Evolutionary conservation across 2,113 vertebrate species (phyloP), one percentile per base, ranked within the genome.

Genomic region (Carlito syrichta): DNA sequence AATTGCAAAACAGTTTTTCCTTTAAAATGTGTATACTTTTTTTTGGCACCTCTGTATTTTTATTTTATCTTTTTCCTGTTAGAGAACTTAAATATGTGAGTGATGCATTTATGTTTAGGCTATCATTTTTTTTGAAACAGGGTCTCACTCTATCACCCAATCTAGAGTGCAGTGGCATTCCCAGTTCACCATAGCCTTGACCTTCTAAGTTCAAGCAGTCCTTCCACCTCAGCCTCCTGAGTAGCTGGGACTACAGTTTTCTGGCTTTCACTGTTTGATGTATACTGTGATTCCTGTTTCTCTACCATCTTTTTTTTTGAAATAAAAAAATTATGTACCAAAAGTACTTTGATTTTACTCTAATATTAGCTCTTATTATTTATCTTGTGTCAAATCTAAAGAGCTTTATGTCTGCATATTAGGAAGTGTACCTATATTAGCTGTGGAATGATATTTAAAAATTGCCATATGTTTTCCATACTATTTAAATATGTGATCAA

Each of bases 361-460:
- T 25, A 48, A 2, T 66, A n/a, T 25, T 89, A 56, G 32, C 30
- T 73, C 8, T 79, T 81, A 43, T 23, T 85, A 52, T 84, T 94
- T 40, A 78, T 25, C n/a, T 73, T 93, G 63, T 38, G n/a, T 88
- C 38, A 87, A 63, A 63, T 93, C 54, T 88, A 50, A 87, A 83
- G 58, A 83, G 58, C 52, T 92, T 91, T 54, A 32, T 68, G 9
- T 86, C 8, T 81, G 12, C 2, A n/a, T n/a, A n/a, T n/a, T n/a
- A 56, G 27, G 25, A 81, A 48, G 23, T 88, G 0, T 88, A 86
- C 54, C 52, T 87, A 0, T 81, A 66, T 68, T 93, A 85, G 17
- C 66, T 83, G 43, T 71, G 50, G 50, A 91, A 94, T 60, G n/a
- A 32, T 82, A 68, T 78, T 92, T 97, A 79, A 20, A 22, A 95